Conservation (phyloP, 2,113 vertebrate species). For the Melierax canorus region DNA sequence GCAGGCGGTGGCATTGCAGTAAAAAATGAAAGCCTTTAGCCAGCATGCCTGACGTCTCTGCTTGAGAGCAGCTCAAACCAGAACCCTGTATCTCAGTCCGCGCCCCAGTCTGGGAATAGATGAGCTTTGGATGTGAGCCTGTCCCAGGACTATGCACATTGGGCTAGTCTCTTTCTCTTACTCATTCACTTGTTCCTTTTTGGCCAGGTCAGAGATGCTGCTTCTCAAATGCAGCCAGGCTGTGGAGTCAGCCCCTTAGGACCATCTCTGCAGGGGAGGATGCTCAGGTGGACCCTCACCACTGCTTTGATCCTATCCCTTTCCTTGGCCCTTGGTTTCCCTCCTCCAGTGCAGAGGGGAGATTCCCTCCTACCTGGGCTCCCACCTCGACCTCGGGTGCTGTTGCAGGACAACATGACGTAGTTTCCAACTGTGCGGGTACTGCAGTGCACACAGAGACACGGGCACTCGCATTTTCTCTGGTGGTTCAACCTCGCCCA, state of each 20-base stretch:
- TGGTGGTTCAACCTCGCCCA: neutral
- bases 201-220: neutral
- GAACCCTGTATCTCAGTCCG: neutral
- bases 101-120: neutral
- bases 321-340: neutral
- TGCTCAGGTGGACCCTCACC: neutral
- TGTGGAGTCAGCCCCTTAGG: neutral
- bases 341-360: neutral
- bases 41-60: conserved; percentile 12
- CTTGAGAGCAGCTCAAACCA: conserved; percentile 51
- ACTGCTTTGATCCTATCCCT: neutral
- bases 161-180: neutral
- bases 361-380: neutral
- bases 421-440: neutral
- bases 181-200: neutral
- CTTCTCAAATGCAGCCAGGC: neutral
- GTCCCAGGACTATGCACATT: neutral
- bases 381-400: rapidly evolving
- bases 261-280: neutral
- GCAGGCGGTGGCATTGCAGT: conserved; percentile 11
- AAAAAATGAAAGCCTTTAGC: conserved; percentile 4
- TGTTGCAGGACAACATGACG: neutral
- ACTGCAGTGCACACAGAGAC: neutral
- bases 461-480: neutral
- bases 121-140: neutral